Percentiles rank a stretch among this genome's conserved stretches.
phyloP scores from a whole-genome alignment of 2,797 vertebrate species.

The Sardinella longiceps region DNA sequence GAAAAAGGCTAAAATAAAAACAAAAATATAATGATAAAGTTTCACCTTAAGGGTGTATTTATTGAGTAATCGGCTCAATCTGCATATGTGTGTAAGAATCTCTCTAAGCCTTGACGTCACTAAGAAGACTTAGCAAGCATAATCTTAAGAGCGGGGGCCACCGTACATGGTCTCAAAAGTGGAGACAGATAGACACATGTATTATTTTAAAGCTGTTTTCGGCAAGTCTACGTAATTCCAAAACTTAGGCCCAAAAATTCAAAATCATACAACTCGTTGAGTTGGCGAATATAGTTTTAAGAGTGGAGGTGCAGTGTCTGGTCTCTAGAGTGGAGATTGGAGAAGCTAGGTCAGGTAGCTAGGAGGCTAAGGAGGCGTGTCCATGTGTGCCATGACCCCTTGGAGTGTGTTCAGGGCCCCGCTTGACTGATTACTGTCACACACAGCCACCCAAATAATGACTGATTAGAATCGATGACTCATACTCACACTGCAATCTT shows the following conservation, averaged over 20 bases:
- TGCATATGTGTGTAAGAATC: not conserved
- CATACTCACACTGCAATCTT: not conserved
- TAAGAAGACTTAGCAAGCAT: too few relatives aligned
- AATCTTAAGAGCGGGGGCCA: too few relatives aligned
- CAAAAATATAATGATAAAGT: too few relatives aligned
- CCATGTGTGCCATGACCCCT: not conserved
- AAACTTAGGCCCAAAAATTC: too few relatives aligned
- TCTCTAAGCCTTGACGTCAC: too few relatives aligned
- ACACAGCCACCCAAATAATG: constrained; percentile 21
- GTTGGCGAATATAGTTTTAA: not conserved
- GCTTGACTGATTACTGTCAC: constrained; percentile 33
- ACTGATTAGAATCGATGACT: constrained; percentile 35
- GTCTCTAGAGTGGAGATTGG: too few relatives aligned
- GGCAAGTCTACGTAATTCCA: too few relatives aligned
- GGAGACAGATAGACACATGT: not conserved
- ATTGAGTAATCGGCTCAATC: not conserved
- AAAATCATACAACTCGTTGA: not conserved
- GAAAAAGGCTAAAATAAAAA: too few relatives aligned
- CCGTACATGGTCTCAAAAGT: not conserved
- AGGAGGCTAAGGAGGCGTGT: too few relatives aligned
- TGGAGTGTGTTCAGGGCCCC: constrained; percentile 25
- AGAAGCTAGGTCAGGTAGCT: too few relatives aligned
- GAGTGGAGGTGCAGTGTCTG: not conserved
- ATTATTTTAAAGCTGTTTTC: not conserved
- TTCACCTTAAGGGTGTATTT: not conserved